These are phyloP conservation scores for Idaea straminata DNA, from an alignment of 2,888 invertebrate genomes.

Conservation along the genomic window DNA sequence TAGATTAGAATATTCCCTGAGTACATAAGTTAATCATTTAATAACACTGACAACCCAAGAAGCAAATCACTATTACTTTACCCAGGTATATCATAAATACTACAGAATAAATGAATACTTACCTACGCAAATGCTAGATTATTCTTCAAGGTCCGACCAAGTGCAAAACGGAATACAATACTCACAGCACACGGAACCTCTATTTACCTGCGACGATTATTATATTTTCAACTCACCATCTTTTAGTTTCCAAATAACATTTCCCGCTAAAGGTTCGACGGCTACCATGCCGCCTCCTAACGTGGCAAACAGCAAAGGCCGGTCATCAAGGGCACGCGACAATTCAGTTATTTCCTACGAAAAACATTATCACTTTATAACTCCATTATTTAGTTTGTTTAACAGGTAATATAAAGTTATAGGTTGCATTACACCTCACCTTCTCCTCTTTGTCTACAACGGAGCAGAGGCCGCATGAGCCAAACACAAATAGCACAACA, in stretches of 20 bases:
- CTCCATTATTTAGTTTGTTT: conserved; percentile 14
- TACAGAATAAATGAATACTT: background rate
- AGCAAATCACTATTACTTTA: background rate
- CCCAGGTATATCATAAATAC: background rate
- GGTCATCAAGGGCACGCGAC: conserved; percentile 84
- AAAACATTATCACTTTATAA: conserved; percentile 20
- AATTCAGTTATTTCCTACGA: conserved; percentile 82
- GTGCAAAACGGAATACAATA: too few relatives aligned
- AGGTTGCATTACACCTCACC: conserved; percentile 41
- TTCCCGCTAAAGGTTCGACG: conserved; percentile 91
- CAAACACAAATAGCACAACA: conserved; percentile 53
- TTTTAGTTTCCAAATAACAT: conserved; percentile 93
- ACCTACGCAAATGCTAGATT: background rate
- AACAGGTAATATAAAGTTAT: background rate
- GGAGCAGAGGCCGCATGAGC: conserved; percentile 53
- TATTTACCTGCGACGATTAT: too few relatives aligned
- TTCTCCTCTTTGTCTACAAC: conserved; percentile 58
- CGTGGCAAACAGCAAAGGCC: conserved; percentile 93
- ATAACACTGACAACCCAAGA: too few relatives aligned
- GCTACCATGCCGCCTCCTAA: conserved; percentile 95
- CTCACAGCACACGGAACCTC: too few relatives aligned
- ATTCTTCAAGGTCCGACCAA: background rate
- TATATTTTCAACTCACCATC: conserved; percentile 82
- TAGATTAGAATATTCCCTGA: too few relatives aligned
- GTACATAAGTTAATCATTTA: too few relatives aligned